Base-by-base conservation (phyloP, 2,797 vertebrate species). In the Pampus argenteus region DNA sequence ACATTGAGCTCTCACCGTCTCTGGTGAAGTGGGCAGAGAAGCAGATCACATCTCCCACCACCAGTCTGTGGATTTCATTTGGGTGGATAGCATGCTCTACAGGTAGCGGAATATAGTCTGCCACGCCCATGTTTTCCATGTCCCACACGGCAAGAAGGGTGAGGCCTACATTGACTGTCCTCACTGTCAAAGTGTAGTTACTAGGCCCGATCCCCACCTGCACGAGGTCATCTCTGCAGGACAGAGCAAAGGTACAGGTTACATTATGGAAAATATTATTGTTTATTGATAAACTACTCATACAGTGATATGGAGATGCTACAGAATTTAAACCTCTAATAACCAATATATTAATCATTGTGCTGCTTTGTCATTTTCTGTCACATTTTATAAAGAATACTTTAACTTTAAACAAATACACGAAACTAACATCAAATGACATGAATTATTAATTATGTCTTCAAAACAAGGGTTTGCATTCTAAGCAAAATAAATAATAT, bases 151-250 rank as follows among this genome's bases (percentile, higher is more conserved):
- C 91, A 1, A 99, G 86, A 25, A 95, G 91, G 6, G 95, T 95
- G 82, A 98, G 94, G 17, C 98, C 98, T 1, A 95, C 90, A 0
- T 96, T 96, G 78, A 97, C 82, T 0, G 97, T 96, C 66, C 95
- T 93, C 74, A 99, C 81, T 0, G 92, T 90, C 20, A 98, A 94
- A 0, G 96, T 97, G 86, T 95, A 86, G 91, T 99, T 99, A 55
- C 84, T 73, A 1, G 92, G 67, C 22, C 97, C 97, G 54, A 93
- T 92, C 17, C 94, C 94, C 11, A 98, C 87, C 85, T 98, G 97
- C 50, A 99, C 94, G 3, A 99, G 94, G 87, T 99, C 98, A 4
- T 99, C 98, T 66, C 98, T 99, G 78, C 18, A 45, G 55, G 48
- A 66, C 42, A 60, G 9, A 67, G 65, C 18, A 75, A 6, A 58